These are phyloP conservation scores for Centropus unirufus DNA, from an alignment of 2,113 vertebrate species.

Conservation along the genomic window DNA sequence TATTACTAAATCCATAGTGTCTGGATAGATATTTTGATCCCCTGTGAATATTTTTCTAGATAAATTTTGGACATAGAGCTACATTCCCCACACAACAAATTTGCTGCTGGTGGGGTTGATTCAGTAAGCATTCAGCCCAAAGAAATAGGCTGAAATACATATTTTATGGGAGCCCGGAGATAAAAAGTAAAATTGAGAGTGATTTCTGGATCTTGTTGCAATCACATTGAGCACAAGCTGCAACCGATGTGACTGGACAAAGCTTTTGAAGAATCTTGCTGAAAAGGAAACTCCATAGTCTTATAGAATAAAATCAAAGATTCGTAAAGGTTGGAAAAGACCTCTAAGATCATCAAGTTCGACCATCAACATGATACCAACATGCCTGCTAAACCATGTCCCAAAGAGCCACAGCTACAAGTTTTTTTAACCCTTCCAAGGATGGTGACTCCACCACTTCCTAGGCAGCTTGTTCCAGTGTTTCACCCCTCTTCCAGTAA, in stretches of 20 bases:
- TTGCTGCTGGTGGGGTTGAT: background rate
- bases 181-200: fast-evolving
- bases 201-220: background rate
- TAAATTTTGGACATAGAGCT: fast-evolving
- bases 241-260: fast-evolving
- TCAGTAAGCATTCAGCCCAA: fast-evolving
- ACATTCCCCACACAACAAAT: fast-evolving
- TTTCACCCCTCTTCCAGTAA: too few relatives aligned
- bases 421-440: too few relatives aligned
- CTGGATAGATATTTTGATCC: background rate
- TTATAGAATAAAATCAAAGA: too few relatives aligned
- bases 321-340: too few relatives aligned
- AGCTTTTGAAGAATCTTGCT: background rate
- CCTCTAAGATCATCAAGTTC: too few relatives aligned
- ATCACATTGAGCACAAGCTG: fast-evolving
- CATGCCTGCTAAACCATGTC: too few relatives aligned
- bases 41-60: background rate
- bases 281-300: constrained; percentile 18
- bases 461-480: too few relatives aligned
- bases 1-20: background rate
- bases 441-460: too few relatives aligned
- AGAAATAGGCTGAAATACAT: background rate
- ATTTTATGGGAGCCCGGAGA: fast-evolving
- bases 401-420: too few relatives aligned
- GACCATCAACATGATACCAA: too few relatives aligned